Percentiles rank a stretch among this genome's conserved stretches.
These are phyloP conservation scores for Pholis gunnellus DNA, from an alignment of 2,113 vertebrate species.

Conservation along the genomic window DNA sequence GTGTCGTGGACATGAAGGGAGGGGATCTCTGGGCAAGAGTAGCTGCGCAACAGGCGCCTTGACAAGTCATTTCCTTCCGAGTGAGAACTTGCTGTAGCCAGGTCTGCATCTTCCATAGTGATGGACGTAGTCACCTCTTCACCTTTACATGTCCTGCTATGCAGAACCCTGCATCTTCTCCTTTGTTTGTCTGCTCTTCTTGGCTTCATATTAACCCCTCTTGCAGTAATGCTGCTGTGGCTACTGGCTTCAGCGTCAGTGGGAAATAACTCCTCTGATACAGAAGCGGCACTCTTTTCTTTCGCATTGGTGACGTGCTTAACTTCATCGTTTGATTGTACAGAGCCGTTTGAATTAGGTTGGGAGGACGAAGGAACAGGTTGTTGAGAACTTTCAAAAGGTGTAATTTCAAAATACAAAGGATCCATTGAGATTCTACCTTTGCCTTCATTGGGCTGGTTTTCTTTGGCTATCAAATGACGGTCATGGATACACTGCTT, in stretches of 20 bases:
- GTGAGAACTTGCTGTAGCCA: not conserved
- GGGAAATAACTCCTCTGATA: slow-evolving; percentile 16
- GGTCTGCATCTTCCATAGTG: slow-evolving; percentile 44
- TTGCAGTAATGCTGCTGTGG: not conserved
- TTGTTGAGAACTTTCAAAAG: slow-evolving; percentile 17
- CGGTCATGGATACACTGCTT: not conserved
- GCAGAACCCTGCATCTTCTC: slow-evolving; percentile 42
- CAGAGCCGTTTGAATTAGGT: not conserved
- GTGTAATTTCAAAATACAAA: slow-evolving; percentile 68
- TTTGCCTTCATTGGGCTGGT: not conserved
- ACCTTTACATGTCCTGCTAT: not conserved
- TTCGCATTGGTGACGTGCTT: not conserved
- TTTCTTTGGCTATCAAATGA: slow-evolving; percentile 31
- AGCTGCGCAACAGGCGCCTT: slow-evolving; percentile 82
- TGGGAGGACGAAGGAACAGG: not conserved
- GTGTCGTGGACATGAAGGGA: slow-evolving; percentile 58
- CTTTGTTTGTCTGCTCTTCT: slow-evolving; percentile 13
- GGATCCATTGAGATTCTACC: not conserved
- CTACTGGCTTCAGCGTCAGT: not conserved
- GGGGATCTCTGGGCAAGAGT: slow-evolving; percentile 86
- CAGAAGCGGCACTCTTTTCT: not conserved
- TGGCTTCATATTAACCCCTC: slow-evolving; percentile 10
- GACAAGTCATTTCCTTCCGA: slow-evolving; percentile 18
- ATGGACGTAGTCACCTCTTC: slow-evolving; percentile 14
- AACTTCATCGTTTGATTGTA: not conserved